A percentile compares a stretch with the other conserved stretches of the same genome.
These are phyloP conservation scores for Drosophila macrothrix DNA, from an alignment of 2,888 invertebrate species.

Conservation along the genomic window DNA sequence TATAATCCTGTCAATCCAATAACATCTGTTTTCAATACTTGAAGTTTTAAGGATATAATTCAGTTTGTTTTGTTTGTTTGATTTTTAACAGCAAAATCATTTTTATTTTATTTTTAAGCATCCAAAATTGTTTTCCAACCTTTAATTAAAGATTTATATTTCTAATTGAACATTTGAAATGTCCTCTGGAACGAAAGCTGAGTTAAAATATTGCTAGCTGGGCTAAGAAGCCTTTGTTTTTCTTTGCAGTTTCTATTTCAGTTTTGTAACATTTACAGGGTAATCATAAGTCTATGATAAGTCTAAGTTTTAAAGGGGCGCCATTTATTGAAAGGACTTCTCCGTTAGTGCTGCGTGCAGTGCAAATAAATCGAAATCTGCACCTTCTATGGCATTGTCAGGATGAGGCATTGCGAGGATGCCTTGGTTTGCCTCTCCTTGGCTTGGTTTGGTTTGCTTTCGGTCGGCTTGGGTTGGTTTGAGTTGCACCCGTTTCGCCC, in stretches of 20 bases:
- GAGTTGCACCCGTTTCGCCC: slow-evolving; percentile 9
- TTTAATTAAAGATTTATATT: background rate
- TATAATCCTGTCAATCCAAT: background rate
- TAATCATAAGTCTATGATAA: slow-evolving; percentile 16
- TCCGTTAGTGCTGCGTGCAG: slow-evolving; percentile 67
- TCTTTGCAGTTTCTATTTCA: background rate
- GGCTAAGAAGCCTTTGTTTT: background rate
- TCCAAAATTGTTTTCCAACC: fast-evolving
- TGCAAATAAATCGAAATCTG: slow-evolving; percentile 81
- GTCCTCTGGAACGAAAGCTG: background rate
- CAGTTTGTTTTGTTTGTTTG: background rate
- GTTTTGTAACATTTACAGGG: background rate
- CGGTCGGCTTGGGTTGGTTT: slow-evolving; percentile 4
- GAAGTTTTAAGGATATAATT: background rate
- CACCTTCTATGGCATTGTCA: slow-evolving; percentile 78
- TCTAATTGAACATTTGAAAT: background rate
- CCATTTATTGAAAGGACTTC: slow-evolving; percentile 45
- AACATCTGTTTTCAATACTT: background rate
- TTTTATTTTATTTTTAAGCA: background rate
- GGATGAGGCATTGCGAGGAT: slow-evolving; percentile 59
- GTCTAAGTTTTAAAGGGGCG: fast-evolving
- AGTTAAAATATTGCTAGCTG: background rate
- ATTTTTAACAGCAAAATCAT: background rate
- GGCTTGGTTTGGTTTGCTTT: slow-evolving; percentile 7
- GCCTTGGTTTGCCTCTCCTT: slow-evolving; percentile 39